Conservation (phyloP, 2,888 invertebrate species). For the Adineta ricciae region DNA sequence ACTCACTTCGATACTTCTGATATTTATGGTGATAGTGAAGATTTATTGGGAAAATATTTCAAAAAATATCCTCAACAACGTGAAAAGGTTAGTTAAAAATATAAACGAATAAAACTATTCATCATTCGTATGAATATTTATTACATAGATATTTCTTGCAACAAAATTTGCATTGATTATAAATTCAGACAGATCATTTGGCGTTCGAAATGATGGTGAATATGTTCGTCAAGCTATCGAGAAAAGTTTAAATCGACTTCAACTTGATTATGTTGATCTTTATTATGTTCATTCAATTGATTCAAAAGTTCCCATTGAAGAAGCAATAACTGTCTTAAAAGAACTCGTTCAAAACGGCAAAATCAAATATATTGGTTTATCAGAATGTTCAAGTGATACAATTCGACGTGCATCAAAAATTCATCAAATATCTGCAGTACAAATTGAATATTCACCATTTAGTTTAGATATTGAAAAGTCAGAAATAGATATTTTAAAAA, state of each 20-base stretch:
- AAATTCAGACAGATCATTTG: not conserved
- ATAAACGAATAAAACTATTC: not conserved
- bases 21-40: conserved; percentile 7
- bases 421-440: too few species aligned
- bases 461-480: too few species aligned
- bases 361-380: not conserved
- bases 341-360: not conserved
- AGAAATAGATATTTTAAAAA: not conserved
- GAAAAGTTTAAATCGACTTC: too few species aligned
- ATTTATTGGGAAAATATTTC: conserved; percentile 7
- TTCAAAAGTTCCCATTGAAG: conserved; percentile 1
- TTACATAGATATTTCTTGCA: conserved; percentile 7
- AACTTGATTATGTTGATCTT: too few species aligned
- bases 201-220: conserved; percentile 1
- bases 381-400: too few species aligned
- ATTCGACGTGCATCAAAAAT: too few species aligned
- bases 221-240: conserved; percentile 7
- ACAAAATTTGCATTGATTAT: conserved; percentile 1
- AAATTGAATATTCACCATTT: too few species aligned
- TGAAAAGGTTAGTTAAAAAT: not conserved
- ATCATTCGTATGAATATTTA: not conserved
- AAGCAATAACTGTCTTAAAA: not conserved
- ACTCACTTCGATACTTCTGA: too few species aligned
- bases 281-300: conserved; percentile 7
- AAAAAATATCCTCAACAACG: not conserved